Conservation (phyloP, 2,888 invertebrate genomes). For the Plutella xylostella region DNA sequence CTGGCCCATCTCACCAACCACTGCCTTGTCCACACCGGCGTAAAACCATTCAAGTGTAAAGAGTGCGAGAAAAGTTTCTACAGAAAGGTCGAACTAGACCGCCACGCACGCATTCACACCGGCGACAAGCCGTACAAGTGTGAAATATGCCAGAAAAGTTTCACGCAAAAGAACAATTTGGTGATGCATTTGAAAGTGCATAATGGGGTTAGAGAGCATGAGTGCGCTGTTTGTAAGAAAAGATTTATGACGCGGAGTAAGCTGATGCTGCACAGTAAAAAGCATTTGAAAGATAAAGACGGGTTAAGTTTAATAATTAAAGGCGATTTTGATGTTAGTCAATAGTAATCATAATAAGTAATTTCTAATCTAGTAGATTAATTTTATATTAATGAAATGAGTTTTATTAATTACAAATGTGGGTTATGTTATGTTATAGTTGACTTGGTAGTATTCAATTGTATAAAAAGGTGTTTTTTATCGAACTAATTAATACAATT, state of each 20-base stretch:
- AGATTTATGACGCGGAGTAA: constrained; percentile 46
- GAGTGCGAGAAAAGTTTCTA: constrained; percentile 47
- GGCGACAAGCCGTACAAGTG: constrained; percentile 49
- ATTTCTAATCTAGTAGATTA: too few relatives aligned
- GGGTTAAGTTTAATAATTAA: not conserved
- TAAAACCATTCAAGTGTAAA: constrained; percentile 43
- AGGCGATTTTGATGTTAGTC: not conserved
- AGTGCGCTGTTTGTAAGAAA: constrained; percentile 39
- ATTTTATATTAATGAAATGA: too few relatives aligned
- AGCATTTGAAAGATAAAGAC: constrained; percentile 25
- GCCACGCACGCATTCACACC: constrained; percentile 48
- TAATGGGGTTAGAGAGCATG: constrained; percentile 37
- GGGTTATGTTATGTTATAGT: too few relatives aligned
- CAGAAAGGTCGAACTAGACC: constrained; percentile 46
- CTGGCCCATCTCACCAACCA: constrained; percentile 7
- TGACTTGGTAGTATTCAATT: too few relatives aligned
- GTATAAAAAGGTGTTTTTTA: too few relatives aligned
- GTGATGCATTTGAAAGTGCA: constrained; percentile 54
- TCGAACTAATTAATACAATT: too few relatives aligned
- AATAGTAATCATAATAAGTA: not conserved
- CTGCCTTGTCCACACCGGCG: constrained; percentile 18
- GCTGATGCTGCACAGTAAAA: constrained; percentile 34
- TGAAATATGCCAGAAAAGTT: constrained; percentile 47
- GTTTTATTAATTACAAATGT: too few relatives aligned
- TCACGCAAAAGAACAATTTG: constrained; percentile 50